These are phyloP conservation scores for Picus viridis DNA, from an alignment of 2,797 vertebrate genomes.

Conservation along the genomic window DNA sequence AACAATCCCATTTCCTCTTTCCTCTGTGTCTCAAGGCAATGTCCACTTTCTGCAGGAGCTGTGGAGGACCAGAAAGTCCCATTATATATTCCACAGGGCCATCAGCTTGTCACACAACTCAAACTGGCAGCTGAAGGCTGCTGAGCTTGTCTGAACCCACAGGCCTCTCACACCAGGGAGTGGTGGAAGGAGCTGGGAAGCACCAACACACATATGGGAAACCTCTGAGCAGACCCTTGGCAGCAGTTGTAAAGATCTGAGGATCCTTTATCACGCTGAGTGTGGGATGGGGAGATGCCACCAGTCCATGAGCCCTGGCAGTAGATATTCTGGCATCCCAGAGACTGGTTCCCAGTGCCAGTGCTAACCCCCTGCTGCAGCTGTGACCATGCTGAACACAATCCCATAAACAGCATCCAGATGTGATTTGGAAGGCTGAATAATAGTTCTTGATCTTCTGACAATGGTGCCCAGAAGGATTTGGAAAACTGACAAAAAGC, in stretches of 20 bases:
- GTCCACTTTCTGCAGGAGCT: not conserved
- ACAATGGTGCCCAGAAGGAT: slow-evolving; percentile 43
- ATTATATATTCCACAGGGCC: not conserved
- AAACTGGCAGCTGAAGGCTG: not conserved
- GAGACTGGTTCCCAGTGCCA: not conserved
- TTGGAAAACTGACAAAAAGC: slow-evolving; percentile 1
- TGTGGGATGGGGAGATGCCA: not conserved
- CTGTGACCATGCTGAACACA: not conserved
- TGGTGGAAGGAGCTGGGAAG: not conserved
- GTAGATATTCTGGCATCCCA: not conserved
- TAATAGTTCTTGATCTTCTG: not conserved
- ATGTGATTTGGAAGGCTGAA: slow-evolving; percentile 16
- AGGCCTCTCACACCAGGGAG: not conserved
- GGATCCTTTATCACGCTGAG: not conserved
- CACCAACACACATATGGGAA: not conserved
- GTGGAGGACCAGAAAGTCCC: not conserved
- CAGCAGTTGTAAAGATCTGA: not conserved
- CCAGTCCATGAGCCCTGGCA: not conserved
- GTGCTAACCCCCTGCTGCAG: not conserved
- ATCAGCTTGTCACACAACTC: not conserved
- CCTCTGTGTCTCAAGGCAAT: not conserved
- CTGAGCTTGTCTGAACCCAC: not conserved
- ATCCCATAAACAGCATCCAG: slow-evolving; percentile 15
- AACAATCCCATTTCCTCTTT: not conserved
- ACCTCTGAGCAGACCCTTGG: not conserved